Evolutionary conservation across 2,797 vertebrate genomes (phyloP).

Genomic region (Apodemus agrarius): DNA sequence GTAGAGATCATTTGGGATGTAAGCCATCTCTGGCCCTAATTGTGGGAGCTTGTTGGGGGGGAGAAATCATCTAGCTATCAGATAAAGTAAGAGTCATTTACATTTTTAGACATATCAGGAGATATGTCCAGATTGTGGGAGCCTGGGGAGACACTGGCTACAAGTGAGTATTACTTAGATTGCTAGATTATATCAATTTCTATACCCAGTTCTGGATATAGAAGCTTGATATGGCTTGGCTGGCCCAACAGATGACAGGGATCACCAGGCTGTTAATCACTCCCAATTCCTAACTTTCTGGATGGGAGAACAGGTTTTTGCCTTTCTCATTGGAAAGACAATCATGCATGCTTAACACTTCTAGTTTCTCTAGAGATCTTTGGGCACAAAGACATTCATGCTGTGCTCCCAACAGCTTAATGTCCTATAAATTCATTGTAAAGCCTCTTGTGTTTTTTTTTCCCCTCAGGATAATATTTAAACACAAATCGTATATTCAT

Average conservation of each 20-base stretch:
- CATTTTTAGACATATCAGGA: not conserved
- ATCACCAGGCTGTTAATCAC: not conserved
- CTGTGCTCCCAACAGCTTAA: not conserved
- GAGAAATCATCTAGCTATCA: too few relatives aligned
- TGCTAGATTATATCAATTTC: not conserved
- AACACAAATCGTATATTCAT: not conserved
- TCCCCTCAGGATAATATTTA: constrained; percentile 24
- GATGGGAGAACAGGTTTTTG: not conserved
- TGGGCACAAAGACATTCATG: not conserved
- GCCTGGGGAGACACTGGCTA: too few relatives aligned
- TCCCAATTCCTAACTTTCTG: not conserved
- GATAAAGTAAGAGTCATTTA: not conserved
- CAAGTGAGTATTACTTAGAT: not conserved
- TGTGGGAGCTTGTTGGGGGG: too few relatives aligned
- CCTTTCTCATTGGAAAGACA: not conserved
- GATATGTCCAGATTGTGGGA: too few relatives aligned
- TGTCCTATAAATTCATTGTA: not conserved
- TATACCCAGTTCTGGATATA: not conserved
- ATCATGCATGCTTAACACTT: not conserved
- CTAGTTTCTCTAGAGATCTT: not conserved
- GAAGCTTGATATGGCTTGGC: not conserved
- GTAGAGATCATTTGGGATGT: not conserved
- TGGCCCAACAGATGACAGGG: too few relatives aligned
- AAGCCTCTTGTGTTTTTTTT: not conserved
- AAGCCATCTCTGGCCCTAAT: not conserved